Evolutionary conservation across 2,888 invertebrate species (phyloP).

Genomic region (Tetragnatha montana): DNA sequence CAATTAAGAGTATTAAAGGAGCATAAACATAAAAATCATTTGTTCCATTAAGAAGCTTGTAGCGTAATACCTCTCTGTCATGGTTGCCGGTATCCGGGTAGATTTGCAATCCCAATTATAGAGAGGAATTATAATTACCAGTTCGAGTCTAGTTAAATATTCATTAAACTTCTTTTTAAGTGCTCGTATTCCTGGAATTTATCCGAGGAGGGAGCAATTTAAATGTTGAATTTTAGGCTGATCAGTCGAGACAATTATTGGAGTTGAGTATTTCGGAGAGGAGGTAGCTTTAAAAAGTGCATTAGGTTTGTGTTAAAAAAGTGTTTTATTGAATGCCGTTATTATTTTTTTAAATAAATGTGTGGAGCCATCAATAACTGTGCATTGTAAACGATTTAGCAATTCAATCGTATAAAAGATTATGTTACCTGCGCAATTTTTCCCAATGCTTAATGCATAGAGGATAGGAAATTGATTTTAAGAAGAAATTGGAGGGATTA

Average conservation of each 20-base stretch:
- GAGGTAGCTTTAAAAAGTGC: not conserved
- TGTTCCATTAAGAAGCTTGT: constrained; percentile 30
- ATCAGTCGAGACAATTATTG: not conserved
- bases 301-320: not conserved
- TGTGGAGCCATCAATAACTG: too few species aligned
- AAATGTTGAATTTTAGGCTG: not conserved
- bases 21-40: constrained; percentile 15
- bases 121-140: not conserved
- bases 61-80: constrained; percentile 8
- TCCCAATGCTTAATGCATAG: too few species aligned
- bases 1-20: constrained; percentile 31
- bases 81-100: not conserved
- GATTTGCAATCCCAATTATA: not conserved
- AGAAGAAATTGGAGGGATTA: too few species aligned
- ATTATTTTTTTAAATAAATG: too few species aligned
- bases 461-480: too few species aligned
- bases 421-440: too few species aligned
- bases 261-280: not conserved
- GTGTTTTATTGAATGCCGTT: not conserved
- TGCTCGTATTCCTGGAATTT: not conserved
- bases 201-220: not conserved
- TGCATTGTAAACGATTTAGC: too few species aligned
- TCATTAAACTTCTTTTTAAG: not conserved
- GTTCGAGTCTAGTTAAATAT: not conserved
- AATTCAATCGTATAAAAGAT: too few species aligned